Conservation (phyloP, 2,888 invertebrate species). For the Drosophila helvetica region DNA sequence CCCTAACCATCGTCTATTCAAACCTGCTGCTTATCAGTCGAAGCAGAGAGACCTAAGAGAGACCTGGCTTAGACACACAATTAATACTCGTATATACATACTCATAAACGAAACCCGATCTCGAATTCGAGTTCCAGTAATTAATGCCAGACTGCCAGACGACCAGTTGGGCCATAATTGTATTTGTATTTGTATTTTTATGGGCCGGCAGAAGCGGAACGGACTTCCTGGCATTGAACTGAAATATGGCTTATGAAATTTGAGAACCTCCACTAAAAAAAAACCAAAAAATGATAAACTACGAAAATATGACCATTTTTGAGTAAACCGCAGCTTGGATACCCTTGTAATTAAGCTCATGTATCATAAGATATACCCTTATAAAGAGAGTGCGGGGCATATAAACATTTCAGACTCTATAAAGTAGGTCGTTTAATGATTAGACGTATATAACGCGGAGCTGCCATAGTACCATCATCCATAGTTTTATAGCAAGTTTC, state of each 20-base stretch:
- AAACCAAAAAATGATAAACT: slow-evolving; percentile 43
- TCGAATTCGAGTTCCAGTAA: slow-evolving; percentile 54
- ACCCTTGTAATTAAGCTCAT: slow-evolving; percentile 18
- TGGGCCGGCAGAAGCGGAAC: slow-evolving; percentile 66
- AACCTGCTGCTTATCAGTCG: slow-evolving; percentile 44
- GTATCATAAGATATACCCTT: neutral
- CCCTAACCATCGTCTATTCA: slow-evolving; percentile 6
- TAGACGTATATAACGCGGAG: neutral
- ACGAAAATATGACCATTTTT: slow-evolving; percentile 16
- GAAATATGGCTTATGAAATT: slow-evolving; percentile 66
- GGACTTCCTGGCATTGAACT: slow-evolving; percentile 74
- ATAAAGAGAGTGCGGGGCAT: neutral
- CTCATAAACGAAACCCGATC: slow-evolving; percentile 51
- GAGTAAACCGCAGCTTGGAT: slow-evolving; percentile 24
- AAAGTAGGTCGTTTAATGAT: neutral
- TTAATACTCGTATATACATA: slow-evolving; percentile 12
- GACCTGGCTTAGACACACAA: neutral
- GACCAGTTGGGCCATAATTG: slow-evolving; percentile 33
- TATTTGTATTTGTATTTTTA: slow-evolving; percentile 46
- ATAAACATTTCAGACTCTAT: neutral
- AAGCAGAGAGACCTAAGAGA: neutral
- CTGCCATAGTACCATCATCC: neutral
- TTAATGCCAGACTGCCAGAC: slow-evolving; percentile 47
- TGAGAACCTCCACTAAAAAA: slow-evolving; percentile 42
- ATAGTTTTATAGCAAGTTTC: neutral